These are phyloP conservation scores for Clistopyga incitator DNA, from an alignment of 2,888 invertebrate genomes.

Conservation along the genomic window DNA sequence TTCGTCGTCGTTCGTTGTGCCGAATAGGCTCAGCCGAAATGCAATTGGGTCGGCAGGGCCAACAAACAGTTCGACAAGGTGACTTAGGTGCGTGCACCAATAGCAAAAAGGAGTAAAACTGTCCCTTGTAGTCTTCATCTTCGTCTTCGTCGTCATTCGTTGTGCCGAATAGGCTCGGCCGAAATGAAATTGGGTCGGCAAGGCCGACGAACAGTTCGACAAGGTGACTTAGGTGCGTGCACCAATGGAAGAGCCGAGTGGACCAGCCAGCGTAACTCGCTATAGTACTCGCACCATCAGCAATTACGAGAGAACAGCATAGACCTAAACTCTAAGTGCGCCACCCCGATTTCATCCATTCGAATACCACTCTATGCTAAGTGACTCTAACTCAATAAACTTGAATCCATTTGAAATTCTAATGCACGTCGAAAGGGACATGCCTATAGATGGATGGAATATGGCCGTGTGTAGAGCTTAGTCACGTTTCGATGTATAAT, in stretches of 20 bases:
- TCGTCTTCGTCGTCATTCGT: neutral
- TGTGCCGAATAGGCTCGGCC: too few relatives aligned
- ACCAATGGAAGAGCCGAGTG: neutral
- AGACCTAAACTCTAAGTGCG: slow-evolving; percentile 52
- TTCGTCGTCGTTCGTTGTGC: neutral
- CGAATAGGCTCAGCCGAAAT: slow-evolving; percentile 32
- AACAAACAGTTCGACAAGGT: too few relatives aligned
- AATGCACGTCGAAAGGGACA: slow-evolving; percentile 40
- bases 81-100: slow-evolving; percentile 4
- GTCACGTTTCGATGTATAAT: neutral
- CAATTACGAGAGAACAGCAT: slow-evolving; percentile 29
- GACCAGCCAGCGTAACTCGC: neutral
- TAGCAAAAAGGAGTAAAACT: neutral
- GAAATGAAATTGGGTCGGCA: too few relatives aligned
- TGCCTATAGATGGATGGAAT: neutral
- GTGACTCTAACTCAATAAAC: slow-evolving; percentile 61
- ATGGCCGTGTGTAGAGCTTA: neutral
- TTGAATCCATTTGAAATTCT: slow-evolving; percentile 63
- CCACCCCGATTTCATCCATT: slow-evolving; percentile 55
- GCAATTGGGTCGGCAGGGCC: slow-evolving; percentile 56
- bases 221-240: slow-evolving; percentile 1
- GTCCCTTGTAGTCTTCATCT: neutral
- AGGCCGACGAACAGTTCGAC: too few relatives aligned
- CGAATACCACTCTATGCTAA: slow-evolving; percentile 63
- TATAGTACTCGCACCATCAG: neutral